A percentile compares a stretch with the other conserved stretches of the same genome.
phyloP scores from a whole-genome alignment of 2,113 vertebrate species.

The Rhombomys opimus region DNA sequence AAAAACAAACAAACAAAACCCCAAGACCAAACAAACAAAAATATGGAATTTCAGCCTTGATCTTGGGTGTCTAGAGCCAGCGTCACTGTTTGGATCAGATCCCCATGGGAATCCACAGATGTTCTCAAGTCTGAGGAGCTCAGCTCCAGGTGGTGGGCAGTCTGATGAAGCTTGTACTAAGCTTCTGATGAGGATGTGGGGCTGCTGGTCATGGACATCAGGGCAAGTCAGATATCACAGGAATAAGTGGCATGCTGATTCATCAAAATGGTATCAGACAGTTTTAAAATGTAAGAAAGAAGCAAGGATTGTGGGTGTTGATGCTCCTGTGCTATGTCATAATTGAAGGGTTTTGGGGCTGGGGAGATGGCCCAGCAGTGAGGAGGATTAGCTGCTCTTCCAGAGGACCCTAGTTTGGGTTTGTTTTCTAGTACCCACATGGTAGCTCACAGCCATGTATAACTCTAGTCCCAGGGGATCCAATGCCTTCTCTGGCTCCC shows the following conservation, averaged over 20 bases:
- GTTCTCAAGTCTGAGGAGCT: neutral
- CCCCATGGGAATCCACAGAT: neutral
- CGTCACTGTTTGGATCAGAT: neutral
- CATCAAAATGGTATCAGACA: conserved; percentile 2
- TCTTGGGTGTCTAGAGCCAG: neutral
- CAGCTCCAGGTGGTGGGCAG: neutral
- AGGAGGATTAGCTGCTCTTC: neutral
- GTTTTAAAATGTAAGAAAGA: conserved; percentile 11
- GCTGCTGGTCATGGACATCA: neutral
- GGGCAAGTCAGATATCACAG: neutral
- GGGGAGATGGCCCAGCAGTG: too few species aligned
- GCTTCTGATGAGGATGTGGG: neutral
- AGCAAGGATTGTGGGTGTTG: neutral
- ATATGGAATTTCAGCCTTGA: neutral
- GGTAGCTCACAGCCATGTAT: neutral
- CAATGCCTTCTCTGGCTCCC: neutral
- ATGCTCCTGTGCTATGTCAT: neutral
- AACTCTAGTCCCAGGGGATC: neutral
- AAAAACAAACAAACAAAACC: neutral
- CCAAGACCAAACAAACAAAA: neutral
- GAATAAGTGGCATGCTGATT: neutral
- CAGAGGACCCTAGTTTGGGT: neutral
- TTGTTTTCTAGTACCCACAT: neutral
- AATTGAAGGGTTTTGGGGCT: neutral
- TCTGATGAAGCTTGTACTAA: neutral